Conservation (phyloP, 2,113 vertebrate species). For the Mionectes macconnelli region DNA sequence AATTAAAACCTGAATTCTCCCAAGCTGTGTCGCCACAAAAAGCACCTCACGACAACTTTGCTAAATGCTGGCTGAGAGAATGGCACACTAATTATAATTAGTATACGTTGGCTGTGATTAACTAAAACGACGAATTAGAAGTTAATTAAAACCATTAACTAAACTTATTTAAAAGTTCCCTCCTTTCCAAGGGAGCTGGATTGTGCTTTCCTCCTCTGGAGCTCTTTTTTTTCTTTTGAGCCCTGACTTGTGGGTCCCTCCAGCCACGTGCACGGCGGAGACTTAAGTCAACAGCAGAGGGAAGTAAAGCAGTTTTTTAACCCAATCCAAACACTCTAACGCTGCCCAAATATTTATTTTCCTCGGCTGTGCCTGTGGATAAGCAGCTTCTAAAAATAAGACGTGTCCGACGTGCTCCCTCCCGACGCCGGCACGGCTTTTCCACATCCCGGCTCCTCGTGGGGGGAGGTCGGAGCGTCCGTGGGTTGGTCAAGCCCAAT, state of each 20-base stretch:
- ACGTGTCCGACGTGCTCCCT: neutral
- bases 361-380: neutral
- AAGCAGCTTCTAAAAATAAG: conserved; percentile 7
- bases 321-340: neutral
- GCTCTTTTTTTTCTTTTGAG: neutral
- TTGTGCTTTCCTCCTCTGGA: neutral
- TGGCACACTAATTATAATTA: neutral
- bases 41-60: neutral
- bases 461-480: neutral
- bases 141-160: neutral
- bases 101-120: neutral
- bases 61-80: neutral
- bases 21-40: neutral
- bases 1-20: neutral
- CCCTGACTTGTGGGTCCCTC: neutral
- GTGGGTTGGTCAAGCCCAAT: neutral
- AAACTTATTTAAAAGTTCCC: neutral
- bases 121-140: neutral
- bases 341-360: conserved; percentile 8
- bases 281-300: neutral
- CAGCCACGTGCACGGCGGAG: neutral
- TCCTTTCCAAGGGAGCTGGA: neutral
- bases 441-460: neutral
- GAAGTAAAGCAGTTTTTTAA: neutral
- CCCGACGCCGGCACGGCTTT: rapidly evolving